phyloP scores from a whole-genome alignment of 2,797 vertebrate genomes.

The Clamator glandarius region DNA sequence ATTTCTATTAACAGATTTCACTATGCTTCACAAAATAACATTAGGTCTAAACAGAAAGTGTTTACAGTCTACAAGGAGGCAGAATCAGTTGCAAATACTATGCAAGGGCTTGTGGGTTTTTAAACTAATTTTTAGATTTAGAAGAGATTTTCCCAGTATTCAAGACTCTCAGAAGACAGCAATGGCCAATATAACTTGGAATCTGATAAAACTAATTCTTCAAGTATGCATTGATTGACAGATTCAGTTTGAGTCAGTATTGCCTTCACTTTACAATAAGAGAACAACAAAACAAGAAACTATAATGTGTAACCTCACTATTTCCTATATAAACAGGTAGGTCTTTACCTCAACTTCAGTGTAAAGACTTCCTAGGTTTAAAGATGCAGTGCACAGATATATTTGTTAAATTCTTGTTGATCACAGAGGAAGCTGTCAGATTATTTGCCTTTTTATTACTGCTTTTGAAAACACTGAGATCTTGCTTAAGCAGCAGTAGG shows the following conservation, averaged over 20 bases:
- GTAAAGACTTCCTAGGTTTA: background rate
- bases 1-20: background rate
- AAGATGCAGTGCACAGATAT: background rate
- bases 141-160: constrained; percentile 8
- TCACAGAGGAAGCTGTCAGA: background rate
- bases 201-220: background rate
- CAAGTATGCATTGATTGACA: background rate
- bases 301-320: background rate
- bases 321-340: background rate
- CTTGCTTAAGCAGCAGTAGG: background rate
- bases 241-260: background rate
- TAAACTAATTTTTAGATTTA: background rate
- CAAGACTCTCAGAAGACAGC: background rate
- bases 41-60: background rate
- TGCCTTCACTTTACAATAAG: background rate
- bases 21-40: background rate
- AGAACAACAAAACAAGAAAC: background rate
- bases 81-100: background rate
- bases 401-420: background rate
- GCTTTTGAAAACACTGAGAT: background rate
- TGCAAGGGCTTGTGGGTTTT: background rate
- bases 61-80: background rate
- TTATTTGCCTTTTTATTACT: background rate
- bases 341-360: background rate
- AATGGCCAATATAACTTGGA: background rate